These are phyloP conservation scores for Elmis aenea DNA, from an alignment of 2,888 invertebrate species.

Conservation along the genomic window DNA sequence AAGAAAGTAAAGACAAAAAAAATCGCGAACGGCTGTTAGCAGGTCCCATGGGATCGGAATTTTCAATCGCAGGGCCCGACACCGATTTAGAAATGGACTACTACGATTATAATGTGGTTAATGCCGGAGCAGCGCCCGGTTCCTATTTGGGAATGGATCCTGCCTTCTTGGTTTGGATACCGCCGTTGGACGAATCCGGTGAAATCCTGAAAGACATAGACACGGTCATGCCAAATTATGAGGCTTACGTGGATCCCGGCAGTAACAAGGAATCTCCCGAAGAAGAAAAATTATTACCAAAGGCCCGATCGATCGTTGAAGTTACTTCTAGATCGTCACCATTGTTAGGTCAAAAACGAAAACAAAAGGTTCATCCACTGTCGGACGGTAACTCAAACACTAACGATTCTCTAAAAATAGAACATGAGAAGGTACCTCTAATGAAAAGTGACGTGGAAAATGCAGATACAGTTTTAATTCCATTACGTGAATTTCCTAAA, in stretches of 20 bases:
- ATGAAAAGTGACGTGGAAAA: conserved; percentile 12
- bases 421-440: conserved; percentile 29
- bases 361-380: conserved; percentile 32
- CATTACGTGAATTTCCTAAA: conserved; percentile 36
- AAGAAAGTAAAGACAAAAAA: conserved; percentile 73
- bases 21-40: conserved; percentile 66
- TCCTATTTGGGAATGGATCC: conserved; percentile 87
- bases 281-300: conserved; percentile 50
- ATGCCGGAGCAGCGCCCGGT: conserved; percentile 77
- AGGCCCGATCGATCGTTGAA: conserved; percentile 24
- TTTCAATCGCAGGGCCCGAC: conserved; percentile 68
- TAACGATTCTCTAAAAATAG: conserved; percentile 20
- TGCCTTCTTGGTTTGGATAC: conserved; percentile 82
- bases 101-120: conserved; percentile 84
- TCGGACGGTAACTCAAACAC: conserved; percentile 20
- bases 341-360: conserved; percentile 26
- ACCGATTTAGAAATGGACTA: conserved; percentile 80
- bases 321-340: conserved; percentile 28
- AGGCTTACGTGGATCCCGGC: conserved; percentile 52
- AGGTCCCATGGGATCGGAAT: conserved; percentile 62
- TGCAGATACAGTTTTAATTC: conserved; percentile 28
- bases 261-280: conserved; percentile 66
- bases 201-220: conserved; percentile 60
- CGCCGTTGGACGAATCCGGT: conserved; percentile 66
- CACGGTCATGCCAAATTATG: conserved; percentile 49